A percentile compares a stretch with the other conserved stretches of the same genome.
Evolutionary conservation across 1,140 invertebrate genomes (phyloP).

Genomic region (Macrosteles quadrilineatus): DNA sequence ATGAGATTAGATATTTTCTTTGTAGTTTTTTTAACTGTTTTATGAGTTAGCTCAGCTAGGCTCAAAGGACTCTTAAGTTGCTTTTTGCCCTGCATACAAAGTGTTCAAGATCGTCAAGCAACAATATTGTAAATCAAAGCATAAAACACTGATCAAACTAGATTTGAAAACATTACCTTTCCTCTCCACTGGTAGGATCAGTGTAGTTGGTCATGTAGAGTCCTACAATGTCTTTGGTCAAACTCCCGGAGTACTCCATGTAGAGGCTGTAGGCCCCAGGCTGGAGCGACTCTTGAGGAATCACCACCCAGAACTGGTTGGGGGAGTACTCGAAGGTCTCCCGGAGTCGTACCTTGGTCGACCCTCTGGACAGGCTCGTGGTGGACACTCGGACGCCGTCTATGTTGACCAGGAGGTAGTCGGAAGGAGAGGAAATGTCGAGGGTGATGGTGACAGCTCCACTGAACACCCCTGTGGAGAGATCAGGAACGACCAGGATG

Average conservation of each 20-base stretch:
- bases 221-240: conserved; percentile 72
- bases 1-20: too few relatives aligned
- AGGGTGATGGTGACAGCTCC: conserved; percentile 73
- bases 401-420: conserved; percentile 68
- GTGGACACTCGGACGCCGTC: conserved; percentile 61
- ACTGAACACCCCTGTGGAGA: conserved; percentile 65
- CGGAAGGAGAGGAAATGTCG: conserved; percentile 56
- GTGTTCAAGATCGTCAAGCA: too few relatives aligned
- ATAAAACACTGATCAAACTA: too few relatives aligned
- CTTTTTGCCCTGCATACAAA: too few relatives aligned
- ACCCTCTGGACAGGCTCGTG: conserved; percentile 29
- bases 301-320: conserved; percentile 69
- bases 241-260: conserved; percentile 66
- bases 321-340: conserved; percentile 55
- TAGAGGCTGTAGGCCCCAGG: conserved; percentile 62
- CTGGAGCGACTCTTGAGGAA: conserved; percentile 53
- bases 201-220: conserved; percentile 78
- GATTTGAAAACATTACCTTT: conserved; percentile 58
- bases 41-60: too few relatives aligned
- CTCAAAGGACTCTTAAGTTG: too few relatives aligned
- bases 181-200: conserved; percentile 56
- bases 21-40: too few relatives aligned
- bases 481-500: conserved; percentile 70
- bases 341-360: conserved; percentile 45
- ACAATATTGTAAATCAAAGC: too few relatives aligned